Evolutionary conservation across 2,797 vertebrate species (phyloP), one percentile per base, ranked within the genome.

Genomic region (Hozukius guyotensis): DNA sequence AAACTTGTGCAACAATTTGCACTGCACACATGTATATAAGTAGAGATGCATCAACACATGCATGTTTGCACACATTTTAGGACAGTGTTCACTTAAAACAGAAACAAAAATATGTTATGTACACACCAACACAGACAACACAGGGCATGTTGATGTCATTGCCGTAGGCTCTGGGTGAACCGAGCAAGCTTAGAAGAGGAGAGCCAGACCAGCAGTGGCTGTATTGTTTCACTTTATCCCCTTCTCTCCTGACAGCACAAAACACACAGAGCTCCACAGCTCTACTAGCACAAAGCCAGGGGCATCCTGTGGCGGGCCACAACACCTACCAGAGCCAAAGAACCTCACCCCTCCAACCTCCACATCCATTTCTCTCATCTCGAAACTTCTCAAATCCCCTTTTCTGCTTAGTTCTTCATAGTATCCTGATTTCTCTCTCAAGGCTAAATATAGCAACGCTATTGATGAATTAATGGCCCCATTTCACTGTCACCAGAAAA

Each of bases 171-270:
- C 18, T 61, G 63, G 55, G 38, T 34, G 75, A 86, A 88, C 59
- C 53, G 72, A 84, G 59, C 42, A 14, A 74, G 88, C 78, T 83
- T 75, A 88, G 72, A 81, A 52, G 78, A 75, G 75, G 68, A 66
- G 83, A 88, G 65, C 68, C 29, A 63, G 78, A 77, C 57, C 77
- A 87, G 89, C 80, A 81, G 78, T 20, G 53, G 38, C 65, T 63
- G 86, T 72, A 93, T 95, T 94, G 92, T 94, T 90, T 78, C 59
- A 84, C 90, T 90, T 92, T 83, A 94, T 91, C 91, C 92, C 85
- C 78, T 25, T 24, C 79, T 75, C 83, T 90, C 71, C 88, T 87
- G 87, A 93, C 92, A 89, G 81, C 76, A 92, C 90, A 94, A 88
- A 90, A 91, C 77, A 72, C 77, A 67, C 42, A 75, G 38, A 46